A percentile compares a stretch with the other conserved stretches of the same genome.
Evolutionary conservation across 2,888 invertebrate species (phyloP).

Genomic region (Patella ulyssiponensis): DNA sequence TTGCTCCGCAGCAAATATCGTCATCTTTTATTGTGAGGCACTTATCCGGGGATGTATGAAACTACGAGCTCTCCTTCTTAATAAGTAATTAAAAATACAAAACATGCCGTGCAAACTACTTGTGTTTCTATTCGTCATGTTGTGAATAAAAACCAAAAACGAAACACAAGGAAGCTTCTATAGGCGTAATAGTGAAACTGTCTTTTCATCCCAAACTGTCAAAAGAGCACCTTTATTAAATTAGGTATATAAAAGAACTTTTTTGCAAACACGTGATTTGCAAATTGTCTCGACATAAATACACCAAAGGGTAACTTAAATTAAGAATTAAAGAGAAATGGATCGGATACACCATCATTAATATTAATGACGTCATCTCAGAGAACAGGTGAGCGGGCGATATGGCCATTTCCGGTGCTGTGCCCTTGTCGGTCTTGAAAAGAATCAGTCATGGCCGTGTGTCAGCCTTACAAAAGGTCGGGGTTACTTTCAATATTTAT

Average conservation of each 20-base stretch:
- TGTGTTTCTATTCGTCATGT: not conserved
- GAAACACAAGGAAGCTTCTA: not conserved
- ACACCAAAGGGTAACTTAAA: not conserved
- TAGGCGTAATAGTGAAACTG: not conserved
- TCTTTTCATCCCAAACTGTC: slow-evolving; percentile 8
- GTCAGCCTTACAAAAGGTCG: not conserved
- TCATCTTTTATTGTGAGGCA: not conserved
- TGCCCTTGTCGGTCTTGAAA: not conserved
- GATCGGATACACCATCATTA: not conserved
- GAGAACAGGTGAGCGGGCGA: not conserved
- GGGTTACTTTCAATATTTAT: too few species aligned
- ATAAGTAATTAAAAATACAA: slow-evolving; percentile 3
- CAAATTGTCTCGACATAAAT: too few species aligned
- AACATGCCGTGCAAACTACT: slow-evolving; percentile 12
- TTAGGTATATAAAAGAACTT: not conserved
- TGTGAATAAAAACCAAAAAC: not conserved
- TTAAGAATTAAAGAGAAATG: not conserved
- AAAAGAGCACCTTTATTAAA: slow-evolving; percentile 6
- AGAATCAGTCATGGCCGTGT: not conserved
- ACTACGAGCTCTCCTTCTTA: not conserved
- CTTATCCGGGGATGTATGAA: too few species aligned
- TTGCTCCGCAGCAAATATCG: slow-evolving; percentile 1
- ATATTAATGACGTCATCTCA: not conserved
- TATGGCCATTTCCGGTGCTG: not conserved
- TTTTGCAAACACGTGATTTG: not conserved